Conservation (phyloP, 2,797 vertebrate species). For the Sebastiscus albofasciatus region DNA sequence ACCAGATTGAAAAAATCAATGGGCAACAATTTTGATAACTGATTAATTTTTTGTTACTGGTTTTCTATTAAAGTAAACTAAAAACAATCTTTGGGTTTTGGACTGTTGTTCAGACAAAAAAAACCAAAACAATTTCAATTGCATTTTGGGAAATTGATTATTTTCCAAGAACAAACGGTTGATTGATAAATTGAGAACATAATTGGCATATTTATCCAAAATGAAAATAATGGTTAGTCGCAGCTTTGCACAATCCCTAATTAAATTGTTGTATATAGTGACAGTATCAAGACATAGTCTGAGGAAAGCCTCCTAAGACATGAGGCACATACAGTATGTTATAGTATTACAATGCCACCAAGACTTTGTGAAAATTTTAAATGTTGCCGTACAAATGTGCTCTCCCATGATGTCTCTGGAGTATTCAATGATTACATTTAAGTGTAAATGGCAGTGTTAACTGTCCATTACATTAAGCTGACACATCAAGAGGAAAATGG, state of each 20-base stretch:
- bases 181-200: neutral
- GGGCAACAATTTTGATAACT: neutral
- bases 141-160: neutral
- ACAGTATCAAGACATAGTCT: neutral
- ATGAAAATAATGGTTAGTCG: neutral
- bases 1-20: neutral
- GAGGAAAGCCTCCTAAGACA: neutral
- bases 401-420: neutral
- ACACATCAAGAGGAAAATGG: slow-evolving; percentile 62
- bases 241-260: neutral
- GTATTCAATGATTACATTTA: slow-evolving; percentile 40
- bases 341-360: neutral
- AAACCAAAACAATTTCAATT: neutral
- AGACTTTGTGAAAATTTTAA: neutral
- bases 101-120: neutral
- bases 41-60: neutral
- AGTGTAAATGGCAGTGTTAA: slow-evolving; percentile 53
- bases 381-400: neutral
- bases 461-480: slow-evolving; percentile 52
- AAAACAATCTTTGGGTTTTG: neutral
- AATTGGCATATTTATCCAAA: neutral
- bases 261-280: neutral
- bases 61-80: neutral
- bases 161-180: neutral
- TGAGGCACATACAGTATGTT: neutral